Percentiles rank a stretch among this genome's conserved stretches.
phyloP scores from a whole-genome alignment of 2,113 vertebrate species.

The Macrotis lagotis region DNA sequence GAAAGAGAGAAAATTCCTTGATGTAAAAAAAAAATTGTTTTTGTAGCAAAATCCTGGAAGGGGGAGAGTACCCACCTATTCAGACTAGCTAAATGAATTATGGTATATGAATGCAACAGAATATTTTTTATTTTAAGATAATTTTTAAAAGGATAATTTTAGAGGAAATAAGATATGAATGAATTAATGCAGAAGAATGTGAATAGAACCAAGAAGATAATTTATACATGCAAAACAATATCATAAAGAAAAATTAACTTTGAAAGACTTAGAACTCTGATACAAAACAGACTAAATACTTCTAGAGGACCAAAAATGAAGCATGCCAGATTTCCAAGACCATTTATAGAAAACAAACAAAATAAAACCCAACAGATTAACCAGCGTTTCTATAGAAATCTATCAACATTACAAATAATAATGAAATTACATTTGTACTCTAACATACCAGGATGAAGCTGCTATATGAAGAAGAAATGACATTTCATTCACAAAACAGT shows the following conservation, averaged over 20 bases:
- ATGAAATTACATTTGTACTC: background rate
- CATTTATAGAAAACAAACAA: background rate
- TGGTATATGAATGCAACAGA: background rate
- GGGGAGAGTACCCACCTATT: background rate
- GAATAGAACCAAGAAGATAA: background rate
- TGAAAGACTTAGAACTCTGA: background rate
- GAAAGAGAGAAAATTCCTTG: background rate
- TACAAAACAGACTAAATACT: background rate
- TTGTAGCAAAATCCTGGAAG: background rate
- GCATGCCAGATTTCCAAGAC: background rate
- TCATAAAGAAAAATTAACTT: background rate
- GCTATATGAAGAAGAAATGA: background rate
- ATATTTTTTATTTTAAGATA: background rate
- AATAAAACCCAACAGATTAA: background rate
- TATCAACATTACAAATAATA: background rate
- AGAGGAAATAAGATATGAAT: background rate
- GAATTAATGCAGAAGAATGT: background rate
- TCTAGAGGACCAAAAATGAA: background rate
- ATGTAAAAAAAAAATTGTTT: background rate
- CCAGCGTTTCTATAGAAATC: background rate
- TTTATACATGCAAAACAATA: background rate
- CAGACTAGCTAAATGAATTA: background rate
- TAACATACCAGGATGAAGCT: background rate
- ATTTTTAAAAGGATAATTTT: background rate
- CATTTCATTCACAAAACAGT: background rate